Evolutionary conservation across 2,888 invertebrate genomes (phyloP).

Genomic region (Adelognathus sp.): DNA sequence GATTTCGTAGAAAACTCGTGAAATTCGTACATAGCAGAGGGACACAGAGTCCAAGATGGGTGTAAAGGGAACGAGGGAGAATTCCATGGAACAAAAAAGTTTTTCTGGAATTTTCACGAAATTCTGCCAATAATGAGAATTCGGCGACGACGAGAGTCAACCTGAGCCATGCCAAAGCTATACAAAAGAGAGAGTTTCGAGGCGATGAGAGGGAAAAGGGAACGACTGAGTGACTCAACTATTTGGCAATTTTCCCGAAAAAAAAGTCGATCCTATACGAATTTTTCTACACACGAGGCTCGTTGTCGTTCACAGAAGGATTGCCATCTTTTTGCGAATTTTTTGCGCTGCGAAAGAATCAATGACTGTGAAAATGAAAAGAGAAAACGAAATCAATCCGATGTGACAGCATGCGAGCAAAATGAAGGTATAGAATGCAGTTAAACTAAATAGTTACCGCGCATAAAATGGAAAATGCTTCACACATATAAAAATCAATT

Average conservation of each 20-base stretch:
- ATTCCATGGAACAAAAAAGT: not conserved
- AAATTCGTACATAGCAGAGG: not conserved
- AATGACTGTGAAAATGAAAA: not conserved
- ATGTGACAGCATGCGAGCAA: no score
- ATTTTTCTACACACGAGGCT: no score
- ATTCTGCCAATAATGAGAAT: conserved; percentile 22
- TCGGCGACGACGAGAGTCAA: not conserved
- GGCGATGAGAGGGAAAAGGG: not conserved
- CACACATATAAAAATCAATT: no score
- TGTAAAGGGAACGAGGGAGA: not conserved
- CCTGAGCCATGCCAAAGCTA: not conserved
- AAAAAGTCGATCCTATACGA: conserved; percentile 6
- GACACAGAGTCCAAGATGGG: not conserved
- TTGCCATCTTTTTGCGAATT: conserved; percentile 1
- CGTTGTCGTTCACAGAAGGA: not conserved
- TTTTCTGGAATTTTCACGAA: not conserved
- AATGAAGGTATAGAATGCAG: conserved; percentile 5
- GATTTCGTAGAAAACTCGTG: not conserved
- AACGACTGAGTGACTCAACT: conserved; percentile 1
- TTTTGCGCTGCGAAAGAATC: not conserved
- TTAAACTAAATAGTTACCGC: not conserved
- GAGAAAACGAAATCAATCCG: not conserved
- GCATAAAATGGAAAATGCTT: no score
- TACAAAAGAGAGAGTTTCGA: not conserved
- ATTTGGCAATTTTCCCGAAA: conserved; percentile 29